Evolutionary conservation across 2,797 vertebrate genomes (phyloP).

Genomic region (Garrulus glandarius): DNA sequence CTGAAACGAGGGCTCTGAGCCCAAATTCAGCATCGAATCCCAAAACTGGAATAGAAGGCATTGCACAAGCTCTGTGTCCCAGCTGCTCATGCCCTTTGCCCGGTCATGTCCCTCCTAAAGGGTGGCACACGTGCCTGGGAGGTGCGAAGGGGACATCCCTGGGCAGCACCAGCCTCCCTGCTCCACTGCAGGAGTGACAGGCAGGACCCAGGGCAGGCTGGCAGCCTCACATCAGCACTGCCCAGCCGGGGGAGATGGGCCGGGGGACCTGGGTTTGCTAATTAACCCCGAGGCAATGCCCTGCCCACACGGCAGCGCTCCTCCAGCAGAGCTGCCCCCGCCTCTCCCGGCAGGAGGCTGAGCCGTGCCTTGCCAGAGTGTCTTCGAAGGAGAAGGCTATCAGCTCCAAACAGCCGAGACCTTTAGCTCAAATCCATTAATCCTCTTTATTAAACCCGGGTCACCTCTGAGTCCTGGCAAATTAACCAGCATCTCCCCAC

Average conservation of each 20-base stretch:
- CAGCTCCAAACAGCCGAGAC: conserved; percentile 78
- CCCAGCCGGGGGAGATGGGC: fast-evolving
- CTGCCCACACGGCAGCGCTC: background rate
- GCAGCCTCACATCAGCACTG: background rate
- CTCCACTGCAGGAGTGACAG: background rate
- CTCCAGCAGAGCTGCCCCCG: background rate
- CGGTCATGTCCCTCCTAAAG: fast-evolving
- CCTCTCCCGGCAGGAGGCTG: conserved; percentile 44
- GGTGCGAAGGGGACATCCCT: background rate
- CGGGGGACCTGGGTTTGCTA: background rate
- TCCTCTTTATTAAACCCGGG: conserved; percentile 83
- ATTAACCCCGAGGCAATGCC: background rate
- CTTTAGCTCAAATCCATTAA: conserved; percentile 84
- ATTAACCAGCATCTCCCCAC: conserved; percentile 78
- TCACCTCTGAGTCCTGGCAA: conserved; percentile 80
- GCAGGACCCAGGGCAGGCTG: background rate
- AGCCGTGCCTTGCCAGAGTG: conserved; percentile 15
- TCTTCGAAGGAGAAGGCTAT: conserved; percentile 77
- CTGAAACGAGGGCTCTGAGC: background rate
- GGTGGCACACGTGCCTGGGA: fast-evolving
- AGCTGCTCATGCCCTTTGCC: fast-evolving
- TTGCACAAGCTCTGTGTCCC: background rate
- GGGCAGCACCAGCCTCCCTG: background rate
- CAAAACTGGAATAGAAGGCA: background rate
- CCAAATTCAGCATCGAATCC: background rate